Percentiles rank a stretch among this genome's conserved stretches.
Evolutionary conservation across 2,888 invertebrate species (phyloP).

Genomic region (Oasisia sp.): DNA sequence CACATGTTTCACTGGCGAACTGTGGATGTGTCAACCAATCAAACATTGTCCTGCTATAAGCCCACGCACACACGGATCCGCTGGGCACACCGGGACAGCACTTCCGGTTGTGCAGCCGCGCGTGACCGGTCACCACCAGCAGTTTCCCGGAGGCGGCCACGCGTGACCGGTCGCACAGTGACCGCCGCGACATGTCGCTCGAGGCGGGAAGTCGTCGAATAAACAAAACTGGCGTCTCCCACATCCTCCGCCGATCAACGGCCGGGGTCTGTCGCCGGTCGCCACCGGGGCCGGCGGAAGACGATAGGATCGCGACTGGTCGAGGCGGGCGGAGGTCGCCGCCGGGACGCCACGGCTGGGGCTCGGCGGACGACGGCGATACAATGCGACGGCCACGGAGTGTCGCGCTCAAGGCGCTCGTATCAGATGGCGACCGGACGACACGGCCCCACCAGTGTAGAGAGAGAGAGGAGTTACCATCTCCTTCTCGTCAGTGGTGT

Average conservation of each 20-base stretch:
- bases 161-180: not conserved
- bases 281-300: not conserved
- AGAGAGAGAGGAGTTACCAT: not conserved
- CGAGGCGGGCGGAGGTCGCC: not conserved
- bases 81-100: not conserved
- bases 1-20: too few relatives aligned
- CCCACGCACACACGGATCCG: not conserved
- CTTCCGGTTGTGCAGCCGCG: not conserved
- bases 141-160: not conserved
- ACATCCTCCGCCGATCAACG: not conserved
- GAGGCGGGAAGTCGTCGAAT: not conserved
- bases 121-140: not conserved
- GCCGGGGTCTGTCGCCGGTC: not conserved
- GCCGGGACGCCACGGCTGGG: not conserved
- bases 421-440: not conserved
- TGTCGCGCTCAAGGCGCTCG: not conserved
- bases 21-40: not conserved
- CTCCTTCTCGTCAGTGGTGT: not conserved
- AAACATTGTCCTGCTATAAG: not conserved
- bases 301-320: not conserved
- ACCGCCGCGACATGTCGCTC: not conserved
- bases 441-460: not conserved
- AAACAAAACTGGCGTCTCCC: not conserved
- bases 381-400: not conserved
- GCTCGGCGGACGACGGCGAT: not conserved